A percentile compares a stretch with the other conserved stretches of the same genome.
phyloP scores from a whole-genome alignment of 2,888 invertebrate genomes.

The Xylocampa areola region DNA sequence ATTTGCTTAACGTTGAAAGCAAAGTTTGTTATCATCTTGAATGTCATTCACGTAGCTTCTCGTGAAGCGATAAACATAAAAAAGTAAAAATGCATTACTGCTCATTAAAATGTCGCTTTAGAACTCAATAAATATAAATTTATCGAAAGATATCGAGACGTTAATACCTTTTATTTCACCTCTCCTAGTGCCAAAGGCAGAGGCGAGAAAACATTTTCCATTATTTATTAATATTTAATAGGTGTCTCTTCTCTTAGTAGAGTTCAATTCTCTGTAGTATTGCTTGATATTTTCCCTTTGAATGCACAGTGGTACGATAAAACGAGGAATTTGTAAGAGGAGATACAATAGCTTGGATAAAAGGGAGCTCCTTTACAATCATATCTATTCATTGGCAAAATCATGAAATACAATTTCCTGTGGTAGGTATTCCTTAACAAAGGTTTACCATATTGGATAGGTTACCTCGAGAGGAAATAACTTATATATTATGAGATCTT shows the following conservation, averaged over 20 bases:
- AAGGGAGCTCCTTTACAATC: slow-evolving; percentile 71
- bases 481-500: slow-evolving; percentile 34
- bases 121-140: slow-evolving; percentile 26
- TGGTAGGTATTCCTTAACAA: slow-evolving; percentile 40
- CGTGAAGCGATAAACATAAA: slow-evolving; percentile 5
- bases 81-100: background rate
- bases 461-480: slow-evolving; percentile 36
- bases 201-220: slow-evolving; percentile 15
- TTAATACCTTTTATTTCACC: slow-evolving; percentile 12
- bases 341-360: slow-evolving; percentile 72
- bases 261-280: slow-evolving; percentile 56
- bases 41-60: background rate
- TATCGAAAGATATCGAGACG: slow-evolving; percentile 5
- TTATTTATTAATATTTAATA: slow-evolving; percentile 60
- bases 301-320: slow-evolving; percentile 66
- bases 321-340: slow-evolving; percentile 69
- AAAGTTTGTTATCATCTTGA: slow-evolving; percentile 10
- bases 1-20: slow-evolving; percentile 12
- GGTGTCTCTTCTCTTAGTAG: slow-evolving; percentile 54
- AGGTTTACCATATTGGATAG: slow-evolving; percentile 47
- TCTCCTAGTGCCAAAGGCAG: slow-evolving; percentile 10
- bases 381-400: slow-evolving; percentile 74
- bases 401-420: slow-evolving; percentile 56
- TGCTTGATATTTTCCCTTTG: slow-evolving; percentile 68
- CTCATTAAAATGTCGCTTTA: slow-evolving; percentile 7